Evolutionary conservation across 1,140 invertebrate genomes (phyloP).

Genomic region (Macrotrachela quadricornifera): DNA sequence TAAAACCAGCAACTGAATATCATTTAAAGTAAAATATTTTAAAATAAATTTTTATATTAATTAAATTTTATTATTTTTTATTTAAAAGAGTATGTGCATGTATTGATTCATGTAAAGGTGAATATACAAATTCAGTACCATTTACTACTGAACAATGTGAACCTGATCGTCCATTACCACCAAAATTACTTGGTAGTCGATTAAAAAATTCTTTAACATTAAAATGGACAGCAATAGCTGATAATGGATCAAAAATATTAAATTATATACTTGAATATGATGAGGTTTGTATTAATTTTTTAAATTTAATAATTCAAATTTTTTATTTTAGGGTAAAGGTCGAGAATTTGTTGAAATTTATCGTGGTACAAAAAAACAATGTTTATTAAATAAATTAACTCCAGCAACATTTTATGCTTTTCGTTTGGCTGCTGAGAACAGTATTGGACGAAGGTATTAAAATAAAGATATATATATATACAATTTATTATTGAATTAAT

Average conservation of each 20-base stretch:
- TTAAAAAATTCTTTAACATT: conserved; percentile 29
- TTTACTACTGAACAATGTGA: conserved; percentile 30
- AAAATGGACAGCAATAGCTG: conserved; percentile 37
- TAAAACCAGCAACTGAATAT: conserved; percentile 49
- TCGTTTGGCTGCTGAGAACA: conserved; percentile 56
- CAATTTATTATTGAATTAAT: too few relatives aligned
- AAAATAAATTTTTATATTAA: too few relatives aligned
- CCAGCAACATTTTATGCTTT: conserved; percentile 55
- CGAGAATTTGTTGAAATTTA: conserved; percentile 45
- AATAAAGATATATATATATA: too few relatives aligned
- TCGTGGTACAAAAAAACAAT: conserved; percentile 44
- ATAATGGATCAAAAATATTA: conserved; percentile 53
- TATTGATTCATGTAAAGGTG: conserved; percentile 15
- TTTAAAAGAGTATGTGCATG: too few relatives aligned
- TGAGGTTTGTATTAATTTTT: conserved; percentile 29
- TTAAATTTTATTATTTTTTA: too few relatives aligned
- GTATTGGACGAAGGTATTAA: conserved; percentile 36
- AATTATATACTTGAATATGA: conserved; percentile 58
- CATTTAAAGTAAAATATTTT: too few relatives aligned
- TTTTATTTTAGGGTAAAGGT: conserved; percentile 3
- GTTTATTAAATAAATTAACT: conserved; percentile 44
- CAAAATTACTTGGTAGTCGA: conserved; percentile 23
- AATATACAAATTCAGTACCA: conserved; percentile 18
- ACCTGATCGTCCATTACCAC: conserved; percentile 29
- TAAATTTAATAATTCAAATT: neutral